Conservation (phyloP, 2,113 vertebrate species). For the Acrocephalus arundinaceus region DNA sequence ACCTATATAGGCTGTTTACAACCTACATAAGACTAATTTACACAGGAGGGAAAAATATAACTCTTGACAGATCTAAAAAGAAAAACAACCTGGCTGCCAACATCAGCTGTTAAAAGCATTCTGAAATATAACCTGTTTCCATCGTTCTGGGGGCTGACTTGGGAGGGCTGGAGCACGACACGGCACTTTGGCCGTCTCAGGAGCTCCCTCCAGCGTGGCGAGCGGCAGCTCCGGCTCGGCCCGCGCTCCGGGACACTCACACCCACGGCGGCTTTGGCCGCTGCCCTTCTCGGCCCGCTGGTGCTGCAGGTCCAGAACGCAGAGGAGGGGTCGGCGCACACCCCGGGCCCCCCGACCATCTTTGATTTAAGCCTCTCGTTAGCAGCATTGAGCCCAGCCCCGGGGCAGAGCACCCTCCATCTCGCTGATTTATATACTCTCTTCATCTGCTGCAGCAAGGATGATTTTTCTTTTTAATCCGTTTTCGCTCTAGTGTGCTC, state of each 20-base stretch:
- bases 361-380: not conserved
- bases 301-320: not conserved
- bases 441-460: not conserved
- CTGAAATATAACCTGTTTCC: not conserved
- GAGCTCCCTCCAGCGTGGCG: constrained; percentile 13
- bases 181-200: not conserved
- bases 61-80: not conserved
- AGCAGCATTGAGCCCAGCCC: not conserved
- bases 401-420: not conserved
- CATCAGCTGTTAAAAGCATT: not conserved
- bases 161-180: fast-evolving
- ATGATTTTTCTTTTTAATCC: constrained; percentile 45
- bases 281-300: not conserved
- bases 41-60: fast-evolving
- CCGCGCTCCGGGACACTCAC: not conserved
- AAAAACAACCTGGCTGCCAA: not conserved
- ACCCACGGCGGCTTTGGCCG: fast-evolving
- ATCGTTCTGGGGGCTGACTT: not conserved
- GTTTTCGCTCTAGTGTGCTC: not conserved
- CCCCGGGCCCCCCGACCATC: fast-evolving
- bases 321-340: fast-evolving
- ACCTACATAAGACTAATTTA: not conserved
- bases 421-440: not conserved
- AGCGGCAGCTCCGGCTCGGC: not conserved
- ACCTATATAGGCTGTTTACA: not conserved